Conservation (phyloP, 2,113 vertebrate species). For the Thunnus maccoyii region DNA sequence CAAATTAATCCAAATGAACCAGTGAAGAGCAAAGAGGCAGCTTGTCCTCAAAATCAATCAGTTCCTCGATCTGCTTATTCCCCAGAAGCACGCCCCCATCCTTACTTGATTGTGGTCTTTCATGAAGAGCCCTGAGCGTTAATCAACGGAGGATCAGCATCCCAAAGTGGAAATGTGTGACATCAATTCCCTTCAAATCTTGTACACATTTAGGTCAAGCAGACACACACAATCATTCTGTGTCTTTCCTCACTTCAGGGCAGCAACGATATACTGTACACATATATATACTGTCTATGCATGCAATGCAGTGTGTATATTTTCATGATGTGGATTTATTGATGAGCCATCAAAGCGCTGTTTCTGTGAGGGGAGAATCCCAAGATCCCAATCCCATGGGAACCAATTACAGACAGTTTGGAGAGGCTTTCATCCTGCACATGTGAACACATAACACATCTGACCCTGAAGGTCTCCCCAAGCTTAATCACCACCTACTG, state of each 20-base stretch:
- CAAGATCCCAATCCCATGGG: constrained; percentile 33
- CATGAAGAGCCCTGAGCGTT: constrained; percentile 7
- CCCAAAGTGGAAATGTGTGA: constrained; percentile 19
- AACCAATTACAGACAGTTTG: constrained; percentile 64
- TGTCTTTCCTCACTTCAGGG: background rate
- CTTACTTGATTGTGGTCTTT: constrained; percentile 18
- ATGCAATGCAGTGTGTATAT: background rate
- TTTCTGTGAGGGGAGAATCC: constrained; percentile 22
- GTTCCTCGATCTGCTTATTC: constrained; percentile 50
- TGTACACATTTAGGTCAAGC: constrained; percentile 23
- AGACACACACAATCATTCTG: background rate
- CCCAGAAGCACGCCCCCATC: constrained; percentile 18
- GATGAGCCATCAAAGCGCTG: constrained; percentile 4
- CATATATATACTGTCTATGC: no score
- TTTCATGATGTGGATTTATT: constrained; percentile 23
- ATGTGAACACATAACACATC: constrained; percentile 27
- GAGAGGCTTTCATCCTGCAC: constrained; percentile 41
- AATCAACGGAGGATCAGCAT: constrained; percentile 51
- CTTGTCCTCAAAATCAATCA: constrained; percentile 57
- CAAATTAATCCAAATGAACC: constrained; percentile 45
- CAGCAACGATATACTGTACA: background rate
- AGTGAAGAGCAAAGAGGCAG: background rate
- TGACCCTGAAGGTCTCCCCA: constrained; percentile 31
- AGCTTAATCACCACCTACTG: constrained; percentile 23
- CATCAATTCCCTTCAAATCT: constrained; percentile 33